Evolutionary conservation across 2,888 invertebrate genomes (phyloP).

Genomic region (Harpagoxenus sublaevis): DNA sequence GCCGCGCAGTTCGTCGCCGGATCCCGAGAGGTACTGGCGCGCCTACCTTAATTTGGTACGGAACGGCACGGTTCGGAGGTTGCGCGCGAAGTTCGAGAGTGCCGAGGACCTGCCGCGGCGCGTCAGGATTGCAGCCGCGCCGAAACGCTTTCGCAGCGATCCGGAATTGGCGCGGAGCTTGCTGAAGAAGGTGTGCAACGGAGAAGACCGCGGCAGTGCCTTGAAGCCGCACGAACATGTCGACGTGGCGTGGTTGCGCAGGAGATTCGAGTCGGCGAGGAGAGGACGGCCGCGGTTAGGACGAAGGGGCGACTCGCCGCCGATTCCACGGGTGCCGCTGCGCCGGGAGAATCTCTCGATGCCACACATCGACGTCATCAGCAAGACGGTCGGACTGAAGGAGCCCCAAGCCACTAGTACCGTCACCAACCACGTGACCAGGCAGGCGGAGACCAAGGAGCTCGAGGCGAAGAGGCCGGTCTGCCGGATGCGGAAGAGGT

Average conservation of each 20-base stretch:
- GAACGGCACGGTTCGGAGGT: slow-evolving; percentile 92
- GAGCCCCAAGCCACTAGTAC: slow-evolving; percentile 68
- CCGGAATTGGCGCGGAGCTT: slow-evolving; percentile 91
- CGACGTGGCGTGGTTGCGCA: slow-evolving; percentile 89
- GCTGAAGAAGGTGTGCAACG: slow-evolving; percentile 87
- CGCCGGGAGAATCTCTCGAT: slow-evolving; percentile 91
- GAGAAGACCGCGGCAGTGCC: slow-evolving; percentile 77
- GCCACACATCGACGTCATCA: slow-evolving; percentile 96
- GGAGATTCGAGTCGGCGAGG: slow-evolving; percentile 88
- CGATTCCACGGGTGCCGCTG: slow-evolving; percentile 89
- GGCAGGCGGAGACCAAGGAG: slow-evolving; percentile 82
- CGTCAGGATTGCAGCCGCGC: slow-evolving; percentile 80
- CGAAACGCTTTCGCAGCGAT: slow-evolving; percentile 91
- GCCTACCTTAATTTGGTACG: slow-evolving; percentile 91
- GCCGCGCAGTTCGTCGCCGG: slow-evolving; percentile 92
- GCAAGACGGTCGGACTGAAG: slow-evolving; percentile 91
- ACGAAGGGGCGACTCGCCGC: slow-evolving; percentile 88
- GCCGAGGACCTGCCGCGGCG: slow-evolving; percentile 87
- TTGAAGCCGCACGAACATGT: slow-evolving; percentile 87
- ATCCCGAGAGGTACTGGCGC: slow-evolving; percentile 90
- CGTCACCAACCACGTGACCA: slow-evolving; percentile 75
- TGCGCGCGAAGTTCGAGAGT: slow-evolving; percentile 93
- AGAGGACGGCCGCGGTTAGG: slow-evolving; percentile 82
- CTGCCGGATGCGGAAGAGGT: slow-evolving; percentile 91
- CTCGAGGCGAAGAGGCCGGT: slow-evolving; percentile 88